Conservation (phyloP, 2,113 vertebrate species). For the Menura novaehollandiae region DNA sequence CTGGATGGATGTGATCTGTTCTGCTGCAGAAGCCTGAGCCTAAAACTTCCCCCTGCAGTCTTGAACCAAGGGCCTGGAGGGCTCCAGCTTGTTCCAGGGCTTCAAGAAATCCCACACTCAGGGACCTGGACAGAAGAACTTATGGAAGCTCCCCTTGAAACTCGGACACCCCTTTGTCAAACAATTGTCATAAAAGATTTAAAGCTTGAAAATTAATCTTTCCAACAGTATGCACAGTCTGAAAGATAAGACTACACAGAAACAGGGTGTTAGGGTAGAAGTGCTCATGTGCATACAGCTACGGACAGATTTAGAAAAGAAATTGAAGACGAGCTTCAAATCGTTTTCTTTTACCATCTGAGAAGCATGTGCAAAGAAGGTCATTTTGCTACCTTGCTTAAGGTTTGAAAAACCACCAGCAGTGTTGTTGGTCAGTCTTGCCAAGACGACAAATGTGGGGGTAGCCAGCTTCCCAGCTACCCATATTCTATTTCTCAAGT, state of each 20-base stretch:
- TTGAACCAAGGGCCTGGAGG: neutral
- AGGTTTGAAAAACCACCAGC: neutral
- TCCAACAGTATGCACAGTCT: neutral
- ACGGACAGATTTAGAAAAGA: neutral
- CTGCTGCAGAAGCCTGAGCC: neutral
- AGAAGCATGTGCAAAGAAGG: neutral
- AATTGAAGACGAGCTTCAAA: neutral
- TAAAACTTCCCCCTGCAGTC: neutral
- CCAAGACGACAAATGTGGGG: neutral
- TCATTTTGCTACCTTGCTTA: neutral
- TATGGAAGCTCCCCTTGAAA: neutral
- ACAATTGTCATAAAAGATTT: neutral
- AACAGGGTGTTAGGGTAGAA: rapidly evolving
- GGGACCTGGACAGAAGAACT: neutral
- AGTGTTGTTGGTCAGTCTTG: neutral
- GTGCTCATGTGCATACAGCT: neutral
- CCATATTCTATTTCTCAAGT: neutral
- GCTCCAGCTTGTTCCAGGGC: neutral
- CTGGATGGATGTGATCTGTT: neutral
- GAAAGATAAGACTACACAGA: neutral
- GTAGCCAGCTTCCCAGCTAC: neutral
- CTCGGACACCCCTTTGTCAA: neutral
- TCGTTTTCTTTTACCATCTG: neutral
- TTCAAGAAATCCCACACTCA: neutral
- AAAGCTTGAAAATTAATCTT: neutral